phyloP scores from a whole-genome alignment of 1,140 invertebrate species.

The Cephus cinctus region DNA sequence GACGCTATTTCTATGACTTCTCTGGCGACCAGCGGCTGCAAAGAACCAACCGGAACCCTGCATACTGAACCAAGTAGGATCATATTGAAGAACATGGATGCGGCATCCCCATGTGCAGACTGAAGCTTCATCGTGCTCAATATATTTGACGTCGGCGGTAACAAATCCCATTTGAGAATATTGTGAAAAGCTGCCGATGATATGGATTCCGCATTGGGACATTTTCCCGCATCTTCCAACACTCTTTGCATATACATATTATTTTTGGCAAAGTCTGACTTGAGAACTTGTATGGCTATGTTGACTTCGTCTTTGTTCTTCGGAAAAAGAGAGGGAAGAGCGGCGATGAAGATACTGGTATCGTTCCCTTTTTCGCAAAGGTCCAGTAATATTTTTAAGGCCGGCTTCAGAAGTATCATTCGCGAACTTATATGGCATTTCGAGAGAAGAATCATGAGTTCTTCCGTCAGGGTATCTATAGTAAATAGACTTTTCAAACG shows the following conservation, averaged over 20 bases:
- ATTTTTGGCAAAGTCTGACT: slow-evolving; percentile 53
- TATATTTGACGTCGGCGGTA: slow-evolving; percentile 39
- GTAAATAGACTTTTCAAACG: slow-evolving; percentile 35
- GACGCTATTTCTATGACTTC: slow-evolving; percentile 45
- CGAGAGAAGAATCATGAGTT: slow-evolving; percentile 39
- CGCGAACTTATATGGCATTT: slow-evolving; percentile 34
- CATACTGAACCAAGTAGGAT: slow-evolving; percentile 48
- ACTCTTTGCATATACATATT: slow-evolving; percentile 46
- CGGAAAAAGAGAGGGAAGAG: slow-evolving; percentile 64
- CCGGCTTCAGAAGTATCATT: slow-evolving; percentile 35
- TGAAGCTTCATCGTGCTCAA: slow-evolving; percentile 37
- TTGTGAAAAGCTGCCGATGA: slow-evolving; percentile 43
- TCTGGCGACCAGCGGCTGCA: slow-evolving; percentile 29
- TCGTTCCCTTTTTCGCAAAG: slow-evolving; percentile 39
- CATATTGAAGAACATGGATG: slow-evolving; percentile 47
- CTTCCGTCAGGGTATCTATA: slow-evolving; percentile 34
- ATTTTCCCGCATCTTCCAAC: slow-evolving; percentile 40
- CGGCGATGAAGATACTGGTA: slow-evolving; percentile 47
- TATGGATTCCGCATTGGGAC: slow-evolving; percentile 35
- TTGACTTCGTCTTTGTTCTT: slow-evolving; percentile 49
- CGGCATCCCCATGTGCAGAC: slow-evolving; percentile 34
- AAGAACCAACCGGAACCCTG: slow-evolving; percentile 37
- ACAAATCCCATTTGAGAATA: slow-evolving; percentile 37
- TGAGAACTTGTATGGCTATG: slow-evolving; percentile 54
- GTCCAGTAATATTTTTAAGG: slow-evolving; percentile 43